Base-by-base conservation (phyloP, 2,113 vertebrate species). In the Labrus mixtus region DNA sequence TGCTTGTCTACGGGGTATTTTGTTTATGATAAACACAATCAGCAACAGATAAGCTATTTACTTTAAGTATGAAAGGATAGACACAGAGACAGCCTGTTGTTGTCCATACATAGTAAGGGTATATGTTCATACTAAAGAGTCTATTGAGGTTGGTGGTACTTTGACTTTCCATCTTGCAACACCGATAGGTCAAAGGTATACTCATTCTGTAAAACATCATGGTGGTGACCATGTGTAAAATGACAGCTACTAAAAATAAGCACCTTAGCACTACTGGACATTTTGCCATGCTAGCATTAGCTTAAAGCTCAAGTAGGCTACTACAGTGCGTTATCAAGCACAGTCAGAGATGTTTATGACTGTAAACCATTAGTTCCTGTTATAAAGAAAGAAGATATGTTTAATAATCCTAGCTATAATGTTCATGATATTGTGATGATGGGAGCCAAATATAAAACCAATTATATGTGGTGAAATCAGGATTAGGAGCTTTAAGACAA, bases 21-120 rank as follows among this genome's bases (percentile, higher is more conserved):
- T 22, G 15, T 50, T 57, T 43, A 70, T 66, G 48, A 61, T 17
- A 66, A 81, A 51, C 46, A 55, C 39, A 56, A 57, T 55, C 25
- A 41, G 48, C 22, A 20, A 43, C 71, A 73, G 45, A 62, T 23
- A 20, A 63, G 36, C 22, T 11, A 51, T 61, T 67, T 36, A 25
- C 51, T 51, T 4, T 10, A 8, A 41, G 48, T 17, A 17, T 64
- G 54, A 60, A 25, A 61, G 59, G 7, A 29, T 60, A 67, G 57
- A 57, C 54, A 23, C 20, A 16, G 33, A 48, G 36, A 6, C 25
- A 37, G 46, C 19, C 46, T 2, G 16, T 12, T 16, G 13, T 46
- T 16, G 16, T 39, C 37, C 7, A 17, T 16, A 5, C 16, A 46
- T 46, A 1, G 45, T 46, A 6, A 17, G 46, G 46, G 3, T 17